phyloP scores from a whole-genome alignment of 2,797 vertebrate species.

The Leucoraja ocellata region DNA sequence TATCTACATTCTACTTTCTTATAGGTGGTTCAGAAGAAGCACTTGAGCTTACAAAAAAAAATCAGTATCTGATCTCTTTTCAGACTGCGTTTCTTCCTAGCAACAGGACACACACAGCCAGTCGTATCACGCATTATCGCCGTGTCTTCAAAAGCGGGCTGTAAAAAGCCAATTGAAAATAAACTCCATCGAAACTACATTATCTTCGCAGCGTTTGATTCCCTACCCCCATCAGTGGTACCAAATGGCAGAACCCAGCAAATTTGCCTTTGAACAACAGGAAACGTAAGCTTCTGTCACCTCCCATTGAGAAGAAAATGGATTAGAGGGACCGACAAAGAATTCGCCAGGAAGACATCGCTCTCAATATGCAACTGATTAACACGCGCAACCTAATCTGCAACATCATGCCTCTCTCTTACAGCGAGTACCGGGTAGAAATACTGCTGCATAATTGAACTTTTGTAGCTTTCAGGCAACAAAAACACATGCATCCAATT shows the following conservation, averaged over 20 bases:
- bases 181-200: background rate
- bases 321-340: constrained; percentile 70
- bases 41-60: background rate
- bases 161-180: constrained; percentile 16
- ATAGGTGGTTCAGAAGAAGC: background rate
- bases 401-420: constrained; percentile 45
- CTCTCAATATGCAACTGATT: constrained; percentile 62
- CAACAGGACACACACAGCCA: background rate
- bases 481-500: background rate
- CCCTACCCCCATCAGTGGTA: constrained; percentile 38
- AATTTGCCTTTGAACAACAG: constrained; percentile 57
- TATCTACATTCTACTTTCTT: too few relatives aligned
- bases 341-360: constrained; percentile 48
- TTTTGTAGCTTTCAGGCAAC: background rate
- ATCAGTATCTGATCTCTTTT: background rate
- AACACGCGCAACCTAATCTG: constrained; percentile 59
- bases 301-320: constrained; percentile 61
- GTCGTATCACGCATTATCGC: background rate
- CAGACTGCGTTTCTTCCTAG: background rate
- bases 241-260: constrained; percentile 59
- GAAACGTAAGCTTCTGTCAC: constrained; percentile 64
- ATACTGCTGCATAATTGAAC: background rate
- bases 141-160: background rate
- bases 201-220: background rate
- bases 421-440: constrained; percentile 37